phyloP scores from a whole-genome alignment of 2,888 invertebrate genomes.

The Pteria penguin region DNA sequence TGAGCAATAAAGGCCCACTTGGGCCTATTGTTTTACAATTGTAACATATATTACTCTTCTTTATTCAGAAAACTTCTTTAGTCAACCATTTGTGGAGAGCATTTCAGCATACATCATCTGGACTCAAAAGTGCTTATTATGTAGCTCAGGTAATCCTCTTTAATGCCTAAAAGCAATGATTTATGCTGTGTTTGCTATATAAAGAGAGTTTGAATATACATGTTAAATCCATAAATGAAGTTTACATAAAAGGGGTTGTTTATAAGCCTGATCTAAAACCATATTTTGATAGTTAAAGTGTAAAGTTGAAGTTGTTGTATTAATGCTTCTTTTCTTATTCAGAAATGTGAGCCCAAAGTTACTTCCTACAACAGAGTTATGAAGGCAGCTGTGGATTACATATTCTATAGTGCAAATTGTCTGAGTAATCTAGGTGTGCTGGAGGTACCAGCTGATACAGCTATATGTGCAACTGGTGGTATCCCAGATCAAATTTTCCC shows the following conservation, averaged over 20 bases:
- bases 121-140: conserved; percentile 74
- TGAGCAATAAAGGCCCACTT: no score
- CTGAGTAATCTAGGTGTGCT: conserved; percentile 70
- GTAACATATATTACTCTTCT: no score
- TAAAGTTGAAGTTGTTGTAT: no score
- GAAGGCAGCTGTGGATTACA: conserved; percentile 72
- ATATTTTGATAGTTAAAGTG: no score
- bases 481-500: conserved; percentile 74
- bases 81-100: conserved; percentile 75
- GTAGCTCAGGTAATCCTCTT: conserved; percentile 68
- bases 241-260: no score
- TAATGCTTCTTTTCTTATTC: no score
- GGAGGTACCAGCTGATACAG: conserved; percentile 56
- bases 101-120: conserved; percentile 77
- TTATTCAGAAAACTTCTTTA: conserved; percentile 67
- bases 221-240: no score
- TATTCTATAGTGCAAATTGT: conserved; percentile 71
- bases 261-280: no score
- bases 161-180: no score
- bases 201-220: no score
- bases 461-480: conserved; percentile 62
- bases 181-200: no score
- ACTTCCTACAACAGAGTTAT: conserved; percentile 65
- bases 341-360: conserved; percentile 74
- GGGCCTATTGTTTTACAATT: no score